Conservation (phyloP, 1,140 invertebrate genomes). For the Reticulitermes speratus region DNA sequence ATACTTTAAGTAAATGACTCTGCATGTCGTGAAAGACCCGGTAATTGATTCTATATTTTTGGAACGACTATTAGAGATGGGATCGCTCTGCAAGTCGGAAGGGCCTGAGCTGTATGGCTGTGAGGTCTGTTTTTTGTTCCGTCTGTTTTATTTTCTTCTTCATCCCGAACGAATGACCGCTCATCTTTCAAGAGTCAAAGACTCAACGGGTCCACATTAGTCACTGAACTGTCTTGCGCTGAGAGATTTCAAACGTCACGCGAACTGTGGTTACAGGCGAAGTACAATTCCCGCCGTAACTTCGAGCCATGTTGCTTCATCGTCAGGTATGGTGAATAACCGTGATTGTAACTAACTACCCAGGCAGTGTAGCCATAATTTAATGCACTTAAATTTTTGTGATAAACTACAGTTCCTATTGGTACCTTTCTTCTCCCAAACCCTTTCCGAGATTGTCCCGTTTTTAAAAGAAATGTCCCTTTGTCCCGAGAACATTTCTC, state of each 20-base stretch:
- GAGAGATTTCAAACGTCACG: neutral
- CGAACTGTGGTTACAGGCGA: neutral
- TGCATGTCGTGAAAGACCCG: too few species aligned
- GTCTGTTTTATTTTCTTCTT: neutral
- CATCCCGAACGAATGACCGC: neutral
- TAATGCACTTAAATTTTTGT: neutral
- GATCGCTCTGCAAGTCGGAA: neutral
- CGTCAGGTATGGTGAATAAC: neutral
- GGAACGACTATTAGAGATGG: neutral
- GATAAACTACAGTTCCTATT: neutral
- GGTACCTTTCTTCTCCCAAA: too few species aligned
- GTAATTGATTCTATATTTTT: conserved; percentile 18
- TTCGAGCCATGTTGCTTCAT: neutral
- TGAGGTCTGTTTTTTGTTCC: neutral
- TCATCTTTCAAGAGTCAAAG: conserved; percentile 13
- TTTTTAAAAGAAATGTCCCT: too few species aligned
- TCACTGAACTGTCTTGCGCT: neutral
- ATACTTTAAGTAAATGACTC: too few species aligned
- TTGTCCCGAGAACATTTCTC: too few species aligned
- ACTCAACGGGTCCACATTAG: neutral
- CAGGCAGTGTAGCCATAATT: too few species aligned
- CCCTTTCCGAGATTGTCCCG: too few species aligned
- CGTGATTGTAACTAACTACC: neutral
- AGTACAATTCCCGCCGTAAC: neutral
- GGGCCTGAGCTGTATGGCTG: neutral